Evolutionary conservation across 2,113 vertebrate genomes (phyloP).

Genomic region (Uria lomvia): DNA sequence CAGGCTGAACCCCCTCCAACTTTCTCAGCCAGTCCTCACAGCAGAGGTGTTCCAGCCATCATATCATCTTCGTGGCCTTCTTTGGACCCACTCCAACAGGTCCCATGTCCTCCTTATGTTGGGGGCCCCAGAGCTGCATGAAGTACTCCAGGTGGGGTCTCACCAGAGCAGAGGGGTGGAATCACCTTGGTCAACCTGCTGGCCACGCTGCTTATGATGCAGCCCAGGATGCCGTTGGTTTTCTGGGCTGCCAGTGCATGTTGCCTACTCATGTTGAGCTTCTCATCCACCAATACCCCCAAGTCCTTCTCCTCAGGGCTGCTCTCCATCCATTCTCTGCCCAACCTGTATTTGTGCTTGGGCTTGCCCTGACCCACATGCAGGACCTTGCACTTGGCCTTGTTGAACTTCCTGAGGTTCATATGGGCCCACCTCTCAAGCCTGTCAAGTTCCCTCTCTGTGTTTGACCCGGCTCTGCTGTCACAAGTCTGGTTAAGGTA

Average conservation of each 20-base stretch:
- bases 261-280: background rate
- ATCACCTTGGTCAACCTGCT: background rate
- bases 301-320: background rate
- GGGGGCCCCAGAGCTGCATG: background rate
- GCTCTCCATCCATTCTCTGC: background rate
- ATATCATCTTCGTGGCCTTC: background rate
- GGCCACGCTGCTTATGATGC: background rate
- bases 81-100: background rate
- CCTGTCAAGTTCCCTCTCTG: background rate
- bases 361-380: background rate
- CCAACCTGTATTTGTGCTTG: background rate
- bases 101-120: background rate
- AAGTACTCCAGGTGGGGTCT: background rate
- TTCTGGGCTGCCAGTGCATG: background rate
- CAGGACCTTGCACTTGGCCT: background rate
- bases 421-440: background rate
- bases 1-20: background rate
- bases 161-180: background rate
- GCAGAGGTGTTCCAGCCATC: background rate
- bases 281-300: background rate
- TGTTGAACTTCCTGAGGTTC: background rate
- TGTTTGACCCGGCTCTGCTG: background rate
- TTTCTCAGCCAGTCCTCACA: background rate
- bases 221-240: background rate
- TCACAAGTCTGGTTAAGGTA: background rate